Percentiles rank a stretch among this genome's conserved stretches.
Evolutionary conservation across 2,113 vertebrate genomes (phyloP).

Genomic region (Bubo blakistoni): DNA sequence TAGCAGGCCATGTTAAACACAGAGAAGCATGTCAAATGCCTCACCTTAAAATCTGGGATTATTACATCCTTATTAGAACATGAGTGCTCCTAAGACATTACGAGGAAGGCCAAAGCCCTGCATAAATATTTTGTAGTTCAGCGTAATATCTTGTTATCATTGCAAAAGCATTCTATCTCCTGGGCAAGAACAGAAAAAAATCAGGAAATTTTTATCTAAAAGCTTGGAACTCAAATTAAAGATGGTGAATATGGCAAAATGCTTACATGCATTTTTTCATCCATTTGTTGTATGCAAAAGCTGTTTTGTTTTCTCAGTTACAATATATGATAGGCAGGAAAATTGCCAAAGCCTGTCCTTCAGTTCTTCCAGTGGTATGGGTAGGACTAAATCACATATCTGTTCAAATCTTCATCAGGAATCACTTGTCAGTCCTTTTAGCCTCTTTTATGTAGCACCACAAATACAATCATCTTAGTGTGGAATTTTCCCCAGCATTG

Average conservation of each 20-base stretch:
- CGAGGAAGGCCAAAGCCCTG: not conserved
- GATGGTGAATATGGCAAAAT: not conserved
- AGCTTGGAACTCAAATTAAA: not conserved
- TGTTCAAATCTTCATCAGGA: not conserved
- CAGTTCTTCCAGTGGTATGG: not conserved
- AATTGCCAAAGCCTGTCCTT: not conserved
- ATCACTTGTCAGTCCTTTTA: not conserved
- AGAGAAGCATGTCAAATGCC: not conserved
- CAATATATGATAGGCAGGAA: not conserved
- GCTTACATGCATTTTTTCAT: not conserved
- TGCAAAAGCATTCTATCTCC: not conserved
- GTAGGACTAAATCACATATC: not conserved
- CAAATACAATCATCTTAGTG: not conserved
- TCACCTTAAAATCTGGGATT: not conserved
- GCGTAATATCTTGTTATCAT: not conserved
- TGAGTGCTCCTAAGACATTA: fast-evolving
- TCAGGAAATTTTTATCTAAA: not conserved
- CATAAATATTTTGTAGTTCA: not conserved
- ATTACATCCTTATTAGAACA: not conserved
- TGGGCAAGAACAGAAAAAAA: not conserved
- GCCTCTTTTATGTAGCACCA: not conserved
- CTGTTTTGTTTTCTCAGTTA: not conserved
- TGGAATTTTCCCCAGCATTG: not conserved
- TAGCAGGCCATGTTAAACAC: not conserved
- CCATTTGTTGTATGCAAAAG: not conserved